These are phyloP conservation scores for Zaprionus gabonicus DNA, from an alignment of 1,140 invertebrate species.

Conservation along the genomic window DNA sequence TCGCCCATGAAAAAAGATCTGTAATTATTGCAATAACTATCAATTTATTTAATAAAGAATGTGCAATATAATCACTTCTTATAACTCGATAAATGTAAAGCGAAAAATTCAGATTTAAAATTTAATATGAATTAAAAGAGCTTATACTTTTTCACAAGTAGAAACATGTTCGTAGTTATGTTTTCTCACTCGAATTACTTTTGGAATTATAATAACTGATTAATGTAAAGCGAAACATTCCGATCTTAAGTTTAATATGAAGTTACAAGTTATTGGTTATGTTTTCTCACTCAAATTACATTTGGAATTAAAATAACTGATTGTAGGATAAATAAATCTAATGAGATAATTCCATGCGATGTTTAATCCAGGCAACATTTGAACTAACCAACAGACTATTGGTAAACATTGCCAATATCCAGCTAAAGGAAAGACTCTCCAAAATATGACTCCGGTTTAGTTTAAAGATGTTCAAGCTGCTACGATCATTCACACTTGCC, in stretches of 20 bases:
- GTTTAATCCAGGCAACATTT: slow-evolving; percentile 1
- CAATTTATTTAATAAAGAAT: too few relatives aligned
- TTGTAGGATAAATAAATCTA: background rate
- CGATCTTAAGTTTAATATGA: too few relatives aligned
- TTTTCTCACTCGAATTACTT: background rate
- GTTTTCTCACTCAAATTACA: background rate
- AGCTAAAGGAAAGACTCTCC: slow-evolving; percentile 27
- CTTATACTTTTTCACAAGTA: background rate
- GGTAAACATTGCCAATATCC: slow-evolving; percentile 52
- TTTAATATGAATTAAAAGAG: too few relatives aligned
- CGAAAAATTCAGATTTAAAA: too few relatives aligned
- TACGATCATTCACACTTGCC: background rate
- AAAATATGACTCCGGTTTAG: slow-evolving; percentile 36
- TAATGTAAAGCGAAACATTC: too few relatives aligned
- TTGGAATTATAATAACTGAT: background rate
- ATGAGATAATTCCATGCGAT: background rate
- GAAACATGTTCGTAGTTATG: background rate
- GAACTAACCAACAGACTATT: slow-evolving; percentile 50
- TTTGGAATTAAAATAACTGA: background rate
- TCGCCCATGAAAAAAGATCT: too few relatives aligned
- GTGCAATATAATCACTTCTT: too few relatives aligned
- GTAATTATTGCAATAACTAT: too few relatives aligned
- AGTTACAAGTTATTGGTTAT: background rate
- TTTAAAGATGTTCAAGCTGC: slow-evolving; percentile 26
- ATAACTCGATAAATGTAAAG: too few relatives aligned